Base-by-base conservation (phyloP, 2,797 vertebrate genomes). In the Sardinella longiceps region DNA sequence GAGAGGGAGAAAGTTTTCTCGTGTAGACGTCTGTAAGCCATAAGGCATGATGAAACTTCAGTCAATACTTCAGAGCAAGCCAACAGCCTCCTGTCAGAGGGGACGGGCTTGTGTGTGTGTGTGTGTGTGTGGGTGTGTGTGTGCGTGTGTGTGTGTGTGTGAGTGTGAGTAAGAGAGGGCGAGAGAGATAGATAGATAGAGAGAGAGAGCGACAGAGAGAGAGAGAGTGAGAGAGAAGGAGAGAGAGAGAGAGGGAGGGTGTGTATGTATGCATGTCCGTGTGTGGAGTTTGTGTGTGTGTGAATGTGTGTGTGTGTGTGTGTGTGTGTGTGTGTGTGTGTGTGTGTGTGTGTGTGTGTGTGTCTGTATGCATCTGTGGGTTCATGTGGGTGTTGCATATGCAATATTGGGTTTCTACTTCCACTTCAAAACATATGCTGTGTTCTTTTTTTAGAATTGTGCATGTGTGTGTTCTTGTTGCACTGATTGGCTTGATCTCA, bases 1-100 rank as follows among this genome's bases (percentile, higher is more conserved):
- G 30, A 18, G 33, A 77, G 37, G 2, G 70, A 43, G 18, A 43
- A 10, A 77, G 70, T 39, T 43, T 15, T 77, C 18, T 33, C 33
- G 14, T 77, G 37, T 30, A 74, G 66, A 74, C 66, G 30, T 77
- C 70, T 6, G 37, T 37, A 77, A 77, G 37, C 70, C 70, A 77
- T 77, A 77, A 43, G 70, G 37, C 18, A 77, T 77, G 70, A 45
- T 50, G 56, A 83, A 83, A 82, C 58, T 83, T 81, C 58, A 56
- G 53, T 45, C 74, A 23, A 53, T 77, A 77, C 70, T 77, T 77
- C 70, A 77, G n/a, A 77, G 50, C 51, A 23, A 56, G 43, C 53
- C 70, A 80, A 83, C n/a, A 9, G 51, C 15, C 56, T 60, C n/a
- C 56, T 37, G 70, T 77, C 70, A 77, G 20, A 6, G 33, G 70